A percentile compares a stretch with the other conserved stretches of the same genome.
Evolutionary conservation across 2,888 invertebrate species (phyloP).

Genomic region (Ornithoptera priamus): DNA sequence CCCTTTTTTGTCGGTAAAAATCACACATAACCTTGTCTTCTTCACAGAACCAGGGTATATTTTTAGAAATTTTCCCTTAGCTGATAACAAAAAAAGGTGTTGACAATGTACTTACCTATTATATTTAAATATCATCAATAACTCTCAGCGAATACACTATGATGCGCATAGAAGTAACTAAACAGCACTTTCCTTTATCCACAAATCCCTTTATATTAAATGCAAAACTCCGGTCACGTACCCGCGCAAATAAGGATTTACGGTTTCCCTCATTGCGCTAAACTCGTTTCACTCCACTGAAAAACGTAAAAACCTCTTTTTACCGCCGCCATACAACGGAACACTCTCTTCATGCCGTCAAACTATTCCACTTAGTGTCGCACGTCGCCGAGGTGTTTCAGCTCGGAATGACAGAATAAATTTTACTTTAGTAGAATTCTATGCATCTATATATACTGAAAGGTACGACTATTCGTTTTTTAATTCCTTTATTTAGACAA

Average conservation of each 20-base stretch:
- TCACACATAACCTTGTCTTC: too few relatives aligned
- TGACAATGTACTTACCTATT: too few relatives aligned
- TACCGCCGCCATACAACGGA: conserved; percentile 67
- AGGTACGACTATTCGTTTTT: too few relatives aligned
- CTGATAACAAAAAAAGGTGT: too few relatives aligned
- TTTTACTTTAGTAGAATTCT: too few relatives aligned
- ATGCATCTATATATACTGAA: too few relatives aligned
- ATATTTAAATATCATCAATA: too few relatives aligned
- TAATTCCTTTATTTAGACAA: too few relatives aligned
- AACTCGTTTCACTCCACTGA: conserved; percentile 32
- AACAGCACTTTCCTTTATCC: conserved; percentile 23
- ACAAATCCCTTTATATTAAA: conserved; percentile 28
- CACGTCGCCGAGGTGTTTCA: conserved; percentile 15
- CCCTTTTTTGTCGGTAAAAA: too few relatives aligned
- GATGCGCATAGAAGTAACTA: conserved; percentile 20
- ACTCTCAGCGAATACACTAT: conserved; percentile 23
- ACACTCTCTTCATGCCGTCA: conserved; percentile 59
- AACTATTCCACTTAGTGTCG: conserved; percentile 49
- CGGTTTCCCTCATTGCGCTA: conserved; percentile 39
- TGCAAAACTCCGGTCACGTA: conserved; percentile 47
- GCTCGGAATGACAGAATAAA: conserved; percentile 5
- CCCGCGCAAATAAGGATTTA: conserved; percentile 64
- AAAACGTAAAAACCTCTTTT: conserved; percentile 72
- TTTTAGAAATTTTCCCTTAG: too few relatives aligned
- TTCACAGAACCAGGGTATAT: too few relatives aligned